Evolutionary conservation across 30 jellyfish, hydroid and myxozoan species (phyloP), one percentile per base, ranked within the genome.

Genomic region (Chrysaora quinquecirrha): DNA sequence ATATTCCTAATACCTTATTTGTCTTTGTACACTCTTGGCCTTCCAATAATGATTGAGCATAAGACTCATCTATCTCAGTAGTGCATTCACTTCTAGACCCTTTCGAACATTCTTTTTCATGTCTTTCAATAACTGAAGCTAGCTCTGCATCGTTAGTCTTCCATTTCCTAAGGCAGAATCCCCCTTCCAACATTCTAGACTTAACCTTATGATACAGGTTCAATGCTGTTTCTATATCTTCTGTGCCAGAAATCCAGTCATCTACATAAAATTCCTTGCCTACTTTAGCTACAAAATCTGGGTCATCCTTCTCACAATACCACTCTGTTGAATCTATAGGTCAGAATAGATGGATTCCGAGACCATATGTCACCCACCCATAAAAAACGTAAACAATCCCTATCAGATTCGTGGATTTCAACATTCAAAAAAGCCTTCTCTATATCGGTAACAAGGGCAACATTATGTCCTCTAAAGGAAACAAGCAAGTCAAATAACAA

Each of bases 331-430:
- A 48, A 75, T 2, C 78, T 72, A 33, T 50, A 52, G 1, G 50
- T 52, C 10, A 32, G 21, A 28, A n/a, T 24, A 3, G 70, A 20
- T 23, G 84, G 33, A 2, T 49, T 71, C 71, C 20, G 23, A 22
- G 33, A 23, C 20, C 7, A 34, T 46, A 30, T 52, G 35, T 71
- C 84, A 20, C 14, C 71, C 24, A 58, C 34, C 71, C 84, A 71
- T 71, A 71, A 46, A 71, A 71, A 71, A 24, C 84, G 34, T 34
- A 71, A 71, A 71, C 84, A 71, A 71, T 71, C 68, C 2, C 84
- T 52, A 46, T 71, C 73, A 24, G 19, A 33, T 19, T 34, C 9
- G 74, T 71, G 22, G 0, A 71, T 28, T 71, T 71, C 73, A 18
- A 71, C 28, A 71, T 71, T 71, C 71, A 71, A 43, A 71, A 71